These are phyloP conservation scores for Sycobia sp. DNA, from an alignment of 1,140 invertebrate species.

Conservation along the genomic window DNA sequence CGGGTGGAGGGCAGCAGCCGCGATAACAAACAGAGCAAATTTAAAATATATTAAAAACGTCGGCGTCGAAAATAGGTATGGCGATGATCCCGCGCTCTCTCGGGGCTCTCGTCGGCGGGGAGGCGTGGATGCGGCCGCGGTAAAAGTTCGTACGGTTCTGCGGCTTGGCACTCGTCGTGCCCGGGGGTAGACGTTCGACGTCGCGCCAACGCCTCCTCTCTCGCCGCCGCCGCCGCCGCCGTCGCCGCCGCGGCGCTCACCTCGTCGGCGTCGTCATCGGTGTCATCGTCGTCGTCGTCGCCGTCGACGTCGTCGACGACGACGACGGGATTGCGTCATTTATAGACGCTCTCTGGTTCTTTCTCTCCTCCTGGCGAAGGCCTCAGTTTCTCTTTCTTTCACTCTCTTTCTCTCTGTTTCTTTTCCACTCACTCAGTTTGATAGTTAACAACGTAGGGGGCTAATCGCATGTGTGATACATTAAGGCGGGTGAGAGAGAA, in stretches of 20 bases:
- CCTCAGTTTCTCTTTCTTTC: conserved; percentile 1
- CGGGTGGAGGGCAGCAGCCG: too few species aligned
- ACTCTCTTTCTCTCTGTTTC: background rate
- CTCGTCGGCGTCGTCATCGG: background rate
- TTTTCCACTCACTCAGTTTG: background rate
- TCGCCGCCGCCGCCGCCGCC: background rate
- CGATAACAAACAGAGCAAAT: too few species aligned
- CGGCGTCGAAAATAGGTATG: too few species aligned
- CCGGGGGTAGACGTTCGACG: conserved; percentile 32
- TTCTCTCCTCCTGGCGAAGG: background rate
- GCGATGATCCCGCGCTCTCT: too few species aligned
- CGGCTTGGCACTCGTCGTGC: conserved; percentile 32
- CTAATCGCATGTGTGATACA: background rate
- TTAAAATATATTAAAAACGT: too few species aligned
- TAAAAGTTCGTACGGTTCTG: conserved; percentile 59
- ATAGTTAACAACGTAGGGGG: background rate
- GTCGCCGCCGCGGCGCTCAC: background rate
- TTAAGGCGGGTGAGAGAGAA: background rate
- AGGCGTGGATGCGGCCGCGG: conserved; percentile 48
- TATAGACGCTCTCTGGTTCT: conserved; percentile 34
- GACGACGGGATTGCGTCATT: conserved; percentile 31
- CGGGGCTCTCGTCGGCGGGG: too few species aligned
- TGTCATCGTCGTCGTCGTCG: background rate
- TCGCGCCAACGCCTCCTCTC: background rate
- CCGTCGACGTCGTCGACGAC: too few species aligned